Base-by-base conservation (phyloP, 2,888 invertebrate genomes). In the Stomorhina lunata region DNA sequence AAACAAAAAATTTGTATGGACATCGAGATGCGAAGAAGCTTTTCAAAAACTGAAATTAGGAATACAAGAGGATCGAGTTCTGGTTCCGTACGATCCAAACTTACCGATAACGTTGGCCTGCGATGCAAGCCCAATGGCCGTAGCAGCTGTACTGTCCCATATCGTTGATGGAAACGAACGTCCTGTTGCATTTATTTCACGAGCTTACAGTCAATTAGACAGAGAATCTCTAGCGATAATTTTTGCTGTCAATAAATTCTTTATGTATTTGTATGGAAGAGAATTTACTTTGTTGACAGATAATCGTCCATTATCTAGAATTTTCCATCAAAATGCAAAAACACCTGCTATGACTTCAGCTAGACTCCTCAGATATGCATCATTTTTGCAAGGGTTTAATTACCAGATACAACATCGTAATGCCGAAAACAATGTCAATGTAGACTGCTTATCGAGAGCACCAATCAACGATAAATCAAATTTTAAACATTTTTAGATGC, bases 361-460 rank as follows among this genome's bases (percentile, higher is more conserved):
- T 5, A 71, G 81, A 66, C 29, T 80, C 2, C 40, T 50, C 7
- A 29, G 80, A 20, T 73, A 65, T 20, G 72, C 63, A 10, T 63
- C 48, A 29, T 81, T 76, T 10, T 37, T 77, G n/a, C 29, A 81
- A 1, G 81, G 84, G 2, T 84, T 75, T 15, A 59, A 84, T 34
- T 81, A 79, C 53, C 29, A 63, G 53, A 61, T 84, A 53, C 15
- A 45, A 10, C 34, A 27, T 12, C 65, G 65, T 12, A 71, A 53
- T 29, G 65, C 61, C 4, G 25, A 37, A 12, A 22, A 81, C 15
- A 68, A 43, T 37, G 29, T 50, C 4, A 63, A 78, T 55, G 78
- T 34, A 15, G 81, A 84, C 53, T 81, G 73, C 50, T 22, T 79
- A 9, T 81, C 76, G 1, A 77, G 81, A 34, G 84, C 81, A 55